Evolutionary conservation across 1,140 invertebrate genomes (phyloP).

Genomic region (Zaprionus gabonicus): DNA sequence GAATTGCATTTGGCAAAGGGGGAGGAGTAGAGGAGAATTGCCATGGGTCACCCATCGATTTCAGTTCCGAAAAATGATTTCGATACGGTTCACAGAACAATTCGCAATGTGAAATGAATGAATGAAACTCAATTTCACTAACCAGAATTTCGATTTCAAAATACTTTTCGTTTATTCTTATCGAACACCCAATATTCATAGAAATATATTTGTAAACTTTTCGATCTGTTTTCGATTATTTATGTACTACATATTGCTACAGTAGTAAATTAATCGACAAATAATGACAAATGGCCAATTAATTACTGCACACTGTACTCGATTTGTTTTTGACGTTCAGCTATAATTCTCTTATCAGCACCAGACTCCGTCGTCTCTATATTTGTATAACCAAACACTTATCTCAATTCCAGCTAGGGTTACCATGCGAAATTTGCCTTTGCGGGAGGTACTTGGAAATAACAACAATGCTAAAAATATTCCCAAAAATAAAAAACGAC

Average conservation of each 20-base stretch:
- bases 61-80: not conserved
- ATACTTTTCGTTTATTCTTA: not conserved
- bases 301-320: conserved; percentile 6
- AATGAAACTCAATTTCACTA: not conserved
- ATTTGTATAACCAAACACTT: not conserved
- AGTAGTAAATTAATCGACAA: conserved; percentile 7
- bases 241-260: not conserved
- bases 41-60: not conserved
- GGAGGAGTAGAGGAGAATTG: not conserved
- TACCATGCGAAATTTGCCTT: not conserved
- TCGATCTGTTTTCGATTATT: not conserved
- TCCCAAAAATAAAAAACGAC: too few relatives aligned
- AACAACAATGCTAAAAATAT: too few relatives aligned
- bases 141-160: conserved; percentile 6
- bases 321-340: not conserved
- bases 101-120: not conserved
- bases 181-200: not conserved
- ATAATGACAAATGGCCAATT: conserved; percentile 14
- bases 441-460: too few relatives aligned
- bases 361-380: not conserved
- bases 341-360: conserved; percentile 16
- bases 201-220: too few relatives aligned
- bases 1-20: not conserved
- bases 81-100: not conserved
- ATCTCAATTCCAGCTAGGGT: not conserved